Base-by-base conservation (phyloP, 2,888 invertebrate genomes). In the Anorthoa munda region DNA sequence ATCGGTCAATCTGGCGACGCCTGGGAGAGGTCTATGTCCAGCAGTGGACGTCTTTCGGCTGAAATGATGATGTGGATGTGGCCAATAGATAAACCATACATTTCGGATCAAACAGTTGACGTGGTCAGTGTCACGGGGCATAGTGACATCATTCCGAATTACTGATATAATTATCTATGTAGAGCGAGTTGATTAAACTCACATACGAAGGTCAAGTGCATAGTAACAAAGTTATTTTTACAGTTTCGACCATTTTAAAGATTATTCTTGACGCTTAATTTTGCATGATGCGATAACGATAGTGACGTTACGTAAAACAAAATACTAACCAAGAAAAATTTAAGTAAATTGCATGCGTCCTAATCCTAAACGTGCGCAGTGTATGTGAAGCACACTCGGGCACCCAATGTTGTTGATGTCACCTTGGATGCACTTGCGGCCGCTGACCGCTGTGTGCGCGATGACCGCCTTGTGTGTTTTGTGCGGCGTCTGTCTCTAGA, bases 131-230 rank as follows among this genome's bases (percentile, higher is more conserved):
- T 39, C 2, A 58, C 13, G 45, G 46, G 15, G 7, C 18, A 9
- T 18, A 7, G 39, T 39, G 39, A 59, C n/a, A 51, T n/a, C 7
- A 65, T 7, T 50, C 5, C 5, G 46, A 18, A 12, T 53, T 1
- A 9, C 0, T 55, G 17, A 15, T 59, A 7, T 4, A 4, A 31
- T 31, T 31, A 31, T 31, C 31, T 31, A 31, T 7, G 39, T 39
- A 39, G 9, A 46, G 15, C 17, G 53, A 26, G n/a, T 17, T 26
- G 17, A 53, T 13, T 53, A 26, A 26, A 3, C 46, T 31, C 13
- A 31, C 7, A 9, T 21, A 26, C 55, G 45, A 55, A 70, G 53
- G 69, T 21, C 69, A 67, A 45, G 17, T 13, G 26, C 45, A 31
- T 46, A 9, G 11, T 4, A 17, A 46, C 15, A 55, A 55, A 26